These are phyloP conservation scores for Eulemur mongoz DNA, from an alignment of 2,797 vertebrate species.

Conservation along the genomic window DNA sequence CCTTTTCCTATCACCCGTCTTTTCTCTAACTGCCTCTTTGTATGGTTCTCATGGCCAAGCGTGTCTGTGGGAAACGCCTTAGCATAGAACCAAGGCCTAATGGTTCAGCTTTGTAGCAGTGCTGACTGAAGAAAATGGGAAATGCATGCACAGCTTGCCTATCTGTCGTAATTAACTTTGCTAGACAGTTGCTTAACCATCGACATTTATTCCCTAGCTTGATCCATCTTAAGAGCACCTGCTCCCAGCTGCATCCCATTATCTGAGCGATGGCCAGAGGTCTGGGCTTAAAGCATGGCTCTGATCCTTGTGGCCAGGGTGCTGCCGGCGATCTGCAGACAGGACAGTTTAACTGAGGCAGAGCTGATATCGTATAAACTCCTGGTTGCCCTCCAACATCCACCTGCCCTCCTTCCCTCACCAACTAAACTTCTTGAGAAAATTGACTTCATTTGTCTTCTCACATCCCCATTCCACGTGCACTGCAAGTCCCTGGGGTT, in stretches of 20 bases:
- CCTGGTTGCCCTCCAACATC: neutral
- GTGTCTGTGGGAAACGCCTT: neutral
- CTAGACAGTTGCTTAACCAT: neutral
- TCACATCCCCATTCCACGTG: neutral
- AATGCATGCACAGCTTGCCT: neutral
- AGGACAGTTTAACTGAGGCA: neutral
- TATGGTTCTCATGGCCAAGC: neutral
- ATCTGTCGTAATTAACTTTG: constrained; percentile 18
- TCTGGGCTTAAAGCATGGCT: neutral
- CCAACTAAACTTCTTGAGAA: neutral
- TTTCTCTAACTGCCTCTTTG: neutral
- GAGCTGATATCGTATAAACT: neutral
- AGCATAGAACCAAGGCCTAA: neutral
- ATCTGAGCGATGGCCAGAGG: neutral
- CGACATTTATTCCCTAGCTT: neutral
- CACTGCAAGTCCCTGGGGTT: neutral
- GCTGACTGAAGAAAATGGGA: neutral
- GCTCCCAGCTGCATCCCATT: neutral
- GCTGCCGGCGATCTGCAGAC: neutral
- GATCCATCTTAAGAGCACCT: neutral
- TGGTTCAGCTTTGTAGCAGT: neutral
- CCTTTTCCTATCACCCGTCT: neutral
- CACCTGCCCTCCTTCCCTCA: neutral
- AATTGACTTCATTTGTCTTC: neutral
- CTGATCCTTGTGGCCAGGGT: neutral